A percentile compares a stretch with the other conserved stretches of the same genome.
These are phyloP conservation scores for Dryobota labecula DNA, from an alignment of 2,888 invertebrate species.

Conservation along the genomic window DNA sequence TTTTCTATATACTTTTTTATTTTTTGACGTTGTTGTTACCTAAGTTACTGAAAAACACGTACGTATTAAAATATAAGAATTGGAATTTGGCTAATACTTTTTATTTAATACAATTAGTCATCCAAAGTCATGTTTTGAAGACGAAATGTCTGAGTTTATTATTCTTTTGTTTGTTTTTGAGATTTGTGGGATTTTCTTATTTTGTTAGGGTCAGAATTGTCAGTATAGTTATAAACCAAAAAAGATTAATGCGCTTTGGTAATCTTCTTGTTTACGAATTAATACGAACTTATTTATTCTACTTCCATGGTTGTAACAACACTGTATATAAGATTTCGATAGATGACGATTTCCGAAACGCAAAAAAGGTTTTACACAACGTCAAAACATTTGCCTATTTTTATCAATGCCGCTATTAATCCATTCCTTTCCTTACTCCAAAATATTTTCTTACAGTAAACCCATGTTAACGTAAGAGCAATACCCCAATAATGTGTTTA, in stretches of 20 bases:
- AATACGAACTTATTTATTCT: too few relatives aligned
- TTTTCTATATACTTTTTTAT: too few relatives aligned
- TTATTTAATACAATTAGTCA: too few relatives aligned
- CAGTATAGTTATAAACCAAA: background rate
- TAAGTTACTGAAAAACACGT: too few relatives aligned
- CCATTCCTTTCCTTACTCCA: background rate
- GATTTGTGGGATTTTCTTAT: background rate
- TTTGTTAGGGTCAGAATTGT: background rate
- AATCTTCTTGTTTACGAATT: background rate
- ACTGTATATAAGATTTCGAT: background rate
- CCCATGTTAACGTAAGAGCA: slow-evolving; percentile 9
- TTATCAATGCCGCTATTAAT: background rate
- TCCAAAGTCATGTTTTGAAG: slow-evolving; percentile 25
- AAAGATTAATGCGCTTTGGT: background rate
- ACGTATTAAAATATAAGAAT: too few relatives aligned
- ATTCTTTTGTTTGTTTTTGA: slow-evolving; percentile 29
- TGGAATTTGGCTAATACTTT: too few relatives aligned
- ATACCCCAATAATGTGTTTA: slow-evolving; percentile 48
- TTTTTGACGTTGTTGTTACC: too few relatives aligned
- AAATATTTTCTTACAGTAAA: slow-evolving; percentile 6
- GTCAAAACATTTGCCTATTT: background rate
- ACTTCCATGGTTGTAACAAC: background rate
- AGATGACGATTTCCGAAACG: background rate
- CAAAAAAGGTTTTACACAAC: background rate
- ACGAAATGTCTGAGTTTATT: slow-evolving; percentile 7